These are phyloP conservation scores for Piscicola geometra DNA, from an alignment of 2,888 invertebrate genomes.

Conservation along the genomic window DNA sequence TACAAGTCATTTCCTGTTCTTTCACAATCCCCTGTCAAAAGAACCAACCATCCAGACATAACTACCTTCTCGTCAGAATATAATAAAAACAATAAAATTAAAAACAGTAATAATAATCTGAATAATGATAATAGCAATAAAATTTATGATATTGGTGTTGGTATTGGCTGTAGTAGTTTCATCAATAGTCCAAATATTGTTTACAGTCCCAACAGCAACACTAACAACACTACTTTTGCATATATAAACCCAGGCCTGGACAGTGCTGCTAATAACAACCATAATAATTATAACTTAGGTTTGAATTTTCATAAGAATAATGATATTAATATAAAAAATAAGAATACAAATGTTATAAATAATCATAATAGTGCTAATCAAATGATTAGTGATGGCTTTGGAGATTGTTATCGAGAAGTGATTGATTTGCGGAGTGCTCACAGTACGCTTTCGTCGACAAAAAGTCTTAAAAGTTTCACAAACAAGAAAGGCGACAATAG, in stretches of 20 bases:
- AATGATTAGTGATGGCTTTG: neutral
- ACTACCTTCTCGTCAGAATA: too few relatives aligned
- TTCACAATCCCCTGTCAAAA: too few relatives aligned
- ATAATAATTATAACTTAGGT: neutral
- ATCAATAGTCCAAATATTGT: too few relatives aligned
- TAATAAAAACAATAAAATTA: slow-evolving; percentile 14
- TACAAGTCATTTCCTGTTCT: too few relatives aligned
- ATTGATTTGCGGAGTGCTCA: too few relatives aligned
- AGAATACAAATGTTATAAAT: neutral
- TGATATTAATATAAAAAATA: neutral
- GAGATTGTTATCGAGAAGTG: too few relatives aligned
- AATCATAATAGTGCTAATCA: neutral
- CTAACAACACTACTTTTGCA: too few relatives aligned
- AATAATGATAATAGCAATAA: neutral
- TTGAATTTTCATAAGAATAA: neutral
- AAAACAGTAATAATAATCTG: slow-evolving; percentile 6
- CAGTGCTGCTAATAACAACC: neutral
- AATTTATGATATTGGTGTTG: neutral
- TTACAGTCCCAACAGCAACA: too few relatives aligned
- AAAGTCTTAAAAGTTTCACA: neutral
- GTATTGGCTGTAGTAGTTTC: too few relatives aligned
- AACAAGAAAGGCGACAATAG: neutral
- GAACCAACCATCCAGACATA: too few relatives aligned
- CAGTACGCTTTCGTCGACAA: too few relatives aligned
- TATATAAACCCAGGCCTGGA: too few relatives aligned